Percentiles rank a stretch among this genome's conserved stretches.
phyloP scores from a whole-genome alignment of 2,113 vertebrate genomes.

The Pluvialis apricaria region DNA sequence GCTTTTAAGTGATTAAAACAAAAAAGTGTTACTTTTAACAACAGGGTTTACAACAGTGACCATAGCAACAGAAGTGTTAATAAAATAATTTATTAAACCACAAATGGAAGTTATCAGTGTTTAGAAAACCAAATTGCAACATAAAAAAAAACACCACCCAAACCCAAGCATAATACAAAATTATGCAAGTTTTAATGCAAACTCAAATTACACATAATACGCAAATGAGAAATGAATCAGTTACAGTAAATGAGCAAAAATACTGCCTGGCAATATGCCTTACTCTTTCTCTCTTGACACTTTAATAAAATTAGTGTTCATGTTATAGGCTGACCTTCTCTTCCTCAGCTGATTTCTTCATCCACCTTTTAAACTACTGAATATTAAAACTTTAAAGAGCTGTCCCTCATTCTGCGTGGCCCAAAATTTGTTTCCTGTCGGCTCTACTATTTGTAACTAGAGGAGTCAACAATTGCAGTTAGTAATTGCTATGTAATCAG shows the following conservation, averaged over 20 bases:
- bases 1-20: neutral
- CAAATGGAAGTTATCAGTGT: neutral
- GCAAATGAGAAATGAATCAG: rapidly evolving
- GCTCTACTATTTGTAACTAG: neutral
- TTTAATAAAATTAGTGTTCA: neutral
- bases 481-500: neutral
- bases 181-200: neutral
- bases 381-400: neutral
- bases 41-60: neutral
- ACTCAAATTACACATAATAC: neutral
- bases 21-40: neutral
- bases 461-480: neutral
- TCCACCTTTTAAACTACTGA: neutral
- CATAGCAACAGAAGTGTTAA: neutral
- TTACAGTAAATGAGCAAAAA: neutral
- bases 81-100: neutral
- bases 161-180: neutral
- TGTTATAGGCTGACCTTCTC: neutral
- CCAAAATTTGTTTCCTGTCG: neutral
- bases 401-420: neutral
- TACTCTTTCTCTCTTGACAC: neutral
- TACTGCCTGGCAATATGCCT: neutral
- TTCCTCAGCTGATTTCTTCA: neutral
- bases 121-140: neutral
- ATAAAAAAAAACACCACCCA: neutral